Evolutionary conservation across 2,797 vertebrate species (phyloP), one percentile per base, ranked within the genome.

Genomic region (Pantherophis vulpinus): DNA sequence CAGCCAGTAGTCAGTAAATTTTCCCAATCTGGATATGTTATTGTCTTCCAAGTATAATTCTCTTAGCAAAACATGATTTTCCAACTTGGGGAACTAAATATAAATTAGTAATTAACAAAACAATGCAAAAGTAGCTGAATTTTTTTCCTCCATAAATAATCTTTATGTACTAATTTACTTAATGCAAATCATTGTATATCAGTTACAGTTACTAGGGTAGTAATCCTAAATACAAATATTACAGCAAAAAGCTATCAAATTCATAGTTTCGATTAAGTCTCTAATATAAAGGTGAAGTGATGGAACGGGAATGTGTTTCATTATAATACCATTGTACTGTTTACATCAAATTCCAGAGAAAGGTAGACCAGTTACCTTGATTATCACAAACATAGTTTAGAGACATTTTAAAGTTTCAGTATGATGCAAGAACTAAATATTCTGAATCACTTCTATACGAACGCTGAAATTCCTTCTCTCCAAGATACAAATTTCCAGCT

Each of bases 1-100:
- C 60, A 99, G 97, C 99, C 99, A 99, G 97, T 97, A 98, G 2
- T 91, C 97, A 66, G 97, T 91, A 96, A 99, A 95, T 66, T 90
- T 95, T 94, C 96, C 96, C 94, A 99, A 0, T 93, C 97, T 94
- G 92, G 97, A 98, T 97, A 99, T 97, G 96, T 96, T 99, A 97
- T 99, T 99, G 97, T 99, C 98, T 91, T 99, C 98, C 94, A 99
- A 97, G 94, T 96, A 97, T 8, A 99, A 96, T 95, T 99, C 98
- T 97, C 98, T 98, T 96, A 99, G 97, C n/a, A 99, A 98, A 96
- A 99, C 98, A 59, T 99, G 99, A 97, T 99, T 98, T 95, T 97
- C 96, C 94, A 99, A 96, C 54, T 94, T 94, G 70, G 98, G 99
- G 94, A 98, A 93, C 99, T 99, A 97, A 91, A 96, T 87, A 96